Evolutionary conservation across 30 jellyfish, hydroid and myxozoan genomes (phyloP).

Genomic region (Cassiopea andromeda): DNA sequence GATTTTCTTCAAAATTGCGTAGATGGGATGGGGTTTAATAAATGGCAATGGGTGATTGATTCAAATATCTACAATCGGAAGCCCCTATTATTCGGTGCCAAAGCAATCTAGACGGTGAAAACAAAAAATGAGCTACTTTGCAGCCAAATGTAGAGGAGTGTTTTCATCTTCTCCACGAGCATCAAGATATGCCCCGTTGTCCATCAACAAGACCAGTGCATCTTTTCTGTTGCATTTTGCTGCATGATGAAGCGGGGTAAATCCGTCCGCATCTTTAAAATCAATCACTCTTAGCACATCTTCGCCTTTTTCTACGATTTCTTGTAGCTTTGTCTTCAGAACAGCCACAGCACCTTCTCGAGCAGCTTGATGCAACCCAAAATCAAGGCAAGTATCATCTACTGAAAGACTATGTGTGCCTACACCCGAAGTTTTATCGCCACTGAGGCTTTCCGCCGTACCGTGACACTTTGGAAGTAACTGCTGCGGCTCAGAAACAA

Average conservation of each 20-base stretch:
- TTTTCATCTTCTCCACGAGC: slow-evolving; percentile 78
- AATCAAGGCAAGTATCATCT: slow-evolving; percentile 38
- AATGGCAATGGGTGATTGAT: too few species aligned
- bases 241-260: slow-evolving; percentile 90
- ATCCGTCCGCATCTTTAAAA: slow-evolving; percentile 65
- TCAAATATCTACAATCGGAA: not conserved
- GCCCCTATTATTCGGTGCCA: too few species aligned
- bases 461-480: not conserved
- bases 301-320: slow-evolving; percentile 58
- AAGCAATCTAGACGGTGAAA: too few species aligned
- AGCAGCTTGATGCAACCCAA: slow-evolving; percentile 91
- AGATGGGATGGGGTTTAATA: too few species aligned
- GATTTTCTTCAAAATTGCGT: too few species aligned
- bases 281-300: slow-evolving; percentile 67
- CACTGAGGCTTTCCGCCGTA: slow-evolving; percentile 4
- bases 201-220: slow-evolving; percentile 59
- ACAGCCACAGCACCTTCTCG: slow-evolving; percentile 80
- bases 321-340: slow-evolving; percentile 27
- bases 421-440: slow-evolving; percentile 27
- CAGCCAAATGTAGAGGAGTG: slow-evolving; percentile 92
- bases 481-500: slow-evolving; percentile 5
- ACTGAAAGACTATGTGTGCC: slow-evolving; percentile 39
- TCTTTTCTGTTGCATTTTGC: slow-evolving; percentile 78
- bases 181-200: slow-evolving; percentile 75
- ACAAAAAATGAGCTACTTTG: slow-evolving; percentile 70